Evolutionary conservation across 2,797 vertebrate genomes (phyloP), one percentile per base, ranked within the genome.

Genomic region (Lepilemur septentrionalis): DNA sequence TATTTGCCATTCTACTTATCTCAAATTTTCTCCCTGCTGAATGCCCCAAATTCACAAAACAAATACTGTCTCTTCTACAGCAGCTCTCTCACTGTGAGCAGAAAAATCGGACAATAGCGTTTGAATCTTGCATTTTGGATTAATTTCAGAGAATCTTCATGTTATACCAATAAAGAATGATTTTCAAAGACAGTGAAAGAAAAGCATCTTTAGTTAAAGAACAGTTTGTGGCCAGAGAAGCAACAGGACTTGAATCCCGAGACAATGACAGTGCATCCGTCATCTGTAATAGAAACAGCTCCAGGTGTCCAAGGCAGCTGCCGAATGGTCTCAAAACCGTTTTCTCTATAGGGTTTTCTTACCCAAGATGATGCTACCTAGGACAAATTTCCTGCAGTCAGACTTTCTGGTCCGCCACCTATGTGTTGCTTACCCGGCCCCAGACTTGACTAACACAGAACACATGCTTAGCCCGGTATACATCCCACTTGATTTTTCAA

Each of bases 401-500:
- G 50, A 5, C 23, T 30, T 88, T 72, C 46, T 11, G 52, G 35
- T n/a, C 46, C 50, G 63, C 4, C 32, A n/a, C 32, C 5, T 4
- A 15, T 0, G 10, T 7, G 4, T 14, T 50, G 7, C 11, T 35
- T 25, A 7, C 18, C 6, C 0, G 9, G 23, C 73, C 75, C 32
- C 2, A 15, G 50, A 9, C 10, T 20, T 18, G 30, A 61, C 43
- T 2, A 17, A 67, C 32, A 59, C 0, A 4, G n/a, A 48, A 38
- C 0, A 12, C 65, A 41, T 8, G 67, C 57, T 75, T 48, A 70
- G 94, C 43, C 9, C 94, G 43, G 52, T 91, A 9, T 93, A 75
- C 69, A 55, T 92, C 41, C 97, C 85, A 28, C 48, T 79, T 65
- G 79, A 52, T 86, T 97, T 97, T 98, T 69, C 95, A 93, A 95